Conservation (phyloP, 2,113 vertebrate species). For the Neoarius graeffei region DNA sequence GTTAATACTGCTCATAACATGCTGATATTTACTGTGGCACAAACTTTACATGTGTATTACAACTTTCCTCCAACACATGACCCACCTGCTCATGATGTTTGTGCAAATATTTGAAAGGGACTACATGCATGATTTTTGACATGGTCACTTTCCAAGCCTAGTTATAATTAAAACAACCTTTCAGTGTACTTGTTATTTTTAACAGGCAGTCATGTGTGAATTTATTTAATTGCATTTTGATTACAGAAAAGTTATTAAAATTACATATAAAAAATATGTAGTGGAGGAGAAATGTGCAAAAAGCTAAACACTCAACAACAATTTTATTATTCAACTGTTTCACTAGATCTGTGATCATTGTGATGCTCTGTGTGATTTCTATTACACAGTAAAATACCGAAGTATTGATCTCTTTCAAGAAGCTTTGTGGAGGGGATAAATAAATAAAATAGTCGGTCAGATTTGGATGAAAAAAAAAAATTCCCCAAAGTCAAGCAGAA, state of each 20-base stretch:
- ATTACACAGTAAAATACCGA: background rate
- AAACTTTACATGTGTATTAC: constrained; percentile 6
- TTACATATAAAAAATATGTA: background rate
- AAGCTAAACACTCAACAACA: background rate
- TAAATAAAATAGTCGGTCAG: background rate
- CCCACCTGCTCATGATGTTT: constrained; percentile 47
- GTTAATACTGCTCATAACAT: background rate
- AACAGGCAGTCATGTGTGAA: background rate
- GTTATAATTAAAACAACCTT: background rate
- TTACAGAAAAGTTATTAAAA: constrained; percentile 4
- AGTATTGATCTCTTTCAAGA: background rate
- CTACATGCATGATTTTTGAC: background rate
- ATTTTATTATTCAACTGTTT: constrained; percentile 37
- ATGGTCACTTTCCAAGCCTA: background rate
- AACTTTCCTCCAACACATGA: constrained; percentile 24
- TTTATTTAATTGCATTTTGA: background rate
- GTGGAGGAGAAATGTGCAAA: constrained; percentile 25
- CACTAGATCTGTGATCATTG: background rate
- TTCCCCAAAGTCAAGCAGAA: background rate
- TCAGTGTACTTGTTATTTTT: background rate
- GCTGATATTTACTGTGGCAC: background rate
- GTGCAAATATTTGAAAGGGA: background rate
- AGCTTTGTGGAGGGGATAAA: background rate
- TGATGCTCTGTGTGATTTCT: background rate
- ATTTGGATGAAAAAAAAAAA: background rate